Base-by-base conservation (phyloP, 1,140 invertebrate species). In the Cotesia chilonis region DNA sequence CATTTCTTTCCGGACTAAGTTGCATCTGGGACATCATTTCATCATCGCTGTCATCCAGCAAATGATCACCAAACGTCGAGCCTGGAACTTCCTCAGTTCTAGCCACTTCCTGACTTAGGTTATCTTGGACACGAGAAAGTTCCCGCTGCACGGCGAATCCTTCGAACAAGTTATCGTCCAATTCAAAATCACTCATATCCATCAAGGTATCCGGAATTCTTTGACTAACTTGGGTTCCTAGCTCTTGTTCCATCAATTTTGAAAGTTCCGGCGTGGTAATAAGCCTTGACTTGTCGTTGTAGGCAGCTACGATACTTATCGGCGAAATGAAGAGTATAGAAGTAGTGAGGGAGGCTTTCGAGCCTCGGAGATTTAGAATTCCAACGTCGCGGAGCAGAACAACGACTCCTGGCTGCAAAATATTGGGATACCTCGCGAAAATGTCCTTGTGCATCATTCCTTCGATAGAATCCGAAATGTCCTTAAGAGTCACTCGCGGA, bases 361-460 rank as follows among this genome's bases (percentile, higher is more conserved):
- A 60, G 3, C 28, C 69, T 47, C 17, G 28, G 36, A 35, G 54
- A 7, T n/a, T 61, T 6, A 73, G 51, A 4, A 83, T 38, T 7
- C 84, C 81, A 4, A 83, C 82, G 59, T 87, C 74, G 0, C 74
- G 76, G 20, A 85, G 63, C 14, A 87, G 61, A 17, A 87, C 17
- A 12, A 85, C 83, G 57, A 79, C 72, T 14, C 83, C 82, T 10
- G 76, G 68, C 38, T 85, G 81, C 12, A 87, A 73, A 65, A 79
- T 63, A 59, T 83, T 81, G 14, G 84, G 83, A 78, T 86, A 83
- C 4, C 76, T 77, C 1, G 77, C 71, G 4, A 76, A 74, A 37
- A 87, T 82, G 35, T 84, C 80, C 4, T 78, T 77, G 68, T 85
- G 84, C 61, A 87, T 71, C 14, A 77, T 82, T 28, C 80, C 85